Percentiles rank a stretch among this genome's conserved stretches.
Conservation (phyloP, 2,113 vertebrate species). For the Aramus guarauna region DNA sequence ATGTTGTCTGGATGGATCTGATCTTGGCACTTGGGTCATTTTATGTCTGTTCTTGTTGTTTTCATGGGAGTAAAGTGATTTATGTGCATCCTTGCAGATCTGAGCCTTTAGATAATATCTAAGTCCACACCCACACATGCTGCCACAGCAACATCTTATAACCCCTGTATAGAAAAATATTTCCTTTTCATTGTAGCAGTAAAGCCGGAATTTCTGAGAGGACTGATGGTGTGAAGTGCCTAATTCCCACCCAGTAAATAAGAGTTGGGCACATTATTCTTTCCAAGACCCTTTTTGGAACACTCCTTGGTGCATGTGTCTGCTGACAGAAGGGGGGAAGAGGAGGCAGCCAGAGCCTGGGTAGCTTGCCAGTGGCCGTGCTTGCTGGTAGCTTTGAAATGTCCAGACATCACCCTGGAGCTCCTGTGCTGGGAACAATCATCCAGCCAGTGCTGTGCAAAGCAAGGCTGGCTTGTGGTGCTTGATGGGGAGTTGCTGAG, state of each 20-base stretch:
- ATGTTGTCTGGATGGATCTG: not conserved
- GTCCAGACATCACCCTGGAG: not conserved
- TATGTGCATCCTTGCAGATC: not conserved
- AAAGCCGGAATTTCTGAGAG: constrained; percentile 22
- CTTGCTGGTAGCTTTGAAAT: not conserved
- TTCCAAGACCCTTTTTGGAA: not conserved
- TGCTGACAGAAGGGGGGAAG: not conserved
- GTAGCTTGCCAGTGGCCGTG: not conserved
- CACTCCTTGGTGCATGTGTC: not conserved
- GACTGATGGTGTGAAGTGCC: not conserved
- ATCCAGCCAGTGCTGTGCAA: not conserved
- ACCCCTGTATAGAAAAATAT: constrained; percentile 30
- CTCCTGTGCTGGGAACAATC: not conserved
- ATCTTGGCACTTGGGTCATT: not conserved
- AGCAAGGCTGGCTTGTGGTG: not conserved
- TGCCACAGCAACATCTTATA: not conserved
- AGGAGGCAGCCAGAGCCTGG: not conserved
- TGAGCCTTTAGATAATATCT: not conserved
- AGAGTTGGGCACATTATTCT: not conserved
- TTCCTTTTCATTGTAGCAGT: constrained; percentile 27
- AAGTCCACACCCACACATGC: not conserved
- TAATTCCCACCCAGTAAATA: constrained; percentile 4
- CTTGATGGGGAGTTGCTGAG: not conserved
- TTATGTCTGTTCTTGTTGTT: not conserved
- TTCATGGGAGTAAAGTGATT: not conserved